Percentiles rank a stretch among this genome's conserved stretches.
Evolutionary conservation across 2,888 invertebrate genomes (phyloP).

Genomic region (Ennomos quercinarius): DNA sequence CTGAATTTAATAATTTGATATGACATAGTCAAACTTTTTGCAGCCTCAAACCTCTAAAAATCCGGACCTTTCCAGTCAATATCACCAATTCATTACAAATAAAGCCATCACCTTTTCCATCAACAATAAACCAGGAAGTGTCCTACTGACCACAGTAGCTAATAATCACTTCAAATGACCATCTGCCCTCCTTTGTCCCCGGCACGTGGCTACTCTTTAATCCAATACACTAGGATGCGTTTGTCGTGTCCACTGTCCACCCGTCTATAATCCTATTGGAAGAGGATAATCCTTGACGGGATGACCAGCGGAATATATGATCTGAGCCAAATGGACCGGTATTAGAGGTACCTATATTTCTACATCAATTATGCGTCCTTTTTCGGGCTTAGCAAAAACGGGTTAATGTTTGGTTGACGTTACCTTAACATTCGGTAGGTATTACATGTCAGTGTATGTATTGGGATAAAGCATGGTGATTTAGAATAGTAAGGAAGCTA

Average conservation of each 20-base stretch:
- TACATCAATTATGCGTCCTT: conserved; percentile 23
- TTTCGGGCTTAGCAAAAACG: conserved; percentile 8
- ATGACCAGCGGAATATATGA: conserved; percentile 49
- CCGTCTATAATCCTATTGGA: conserved; percentile 66
- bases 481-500: too few species aligned
- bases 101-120: conserved; percentile 21
- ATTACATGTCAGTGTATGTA: too few species aligned
- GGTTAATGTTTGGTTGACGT: background rate
- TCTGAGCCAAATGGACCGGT: conserved; percentile 21
- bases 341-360: conserved; percentile 5
- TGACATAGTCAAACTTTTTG: too few species aligned
- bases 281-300: conserved; percentile 64
- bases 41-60: conserved; percentile 1
- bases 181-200: conserved; percentile 48
- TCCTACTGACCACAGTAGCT: conserved; percentile 25
- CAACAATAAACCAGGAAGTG: conserved; percentile 48
- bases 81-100: conserved; percentile 23
- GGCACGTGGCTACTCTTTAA: conserved; percentile 58
- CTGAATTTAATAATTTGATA: too few species aligned
- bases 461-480: too few species aligned
- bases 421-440: background rate
- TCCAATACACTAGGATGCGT: conserved; percentile 70
- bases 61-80: conserved; percentile 13
- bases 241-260: conserved; percentile 61
- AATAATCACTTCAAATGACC: conserved; percentile 35